Base-by-base conservation (phyloP, 2,113 vertebrate species). In the Chionodraco myersi region DNA sequence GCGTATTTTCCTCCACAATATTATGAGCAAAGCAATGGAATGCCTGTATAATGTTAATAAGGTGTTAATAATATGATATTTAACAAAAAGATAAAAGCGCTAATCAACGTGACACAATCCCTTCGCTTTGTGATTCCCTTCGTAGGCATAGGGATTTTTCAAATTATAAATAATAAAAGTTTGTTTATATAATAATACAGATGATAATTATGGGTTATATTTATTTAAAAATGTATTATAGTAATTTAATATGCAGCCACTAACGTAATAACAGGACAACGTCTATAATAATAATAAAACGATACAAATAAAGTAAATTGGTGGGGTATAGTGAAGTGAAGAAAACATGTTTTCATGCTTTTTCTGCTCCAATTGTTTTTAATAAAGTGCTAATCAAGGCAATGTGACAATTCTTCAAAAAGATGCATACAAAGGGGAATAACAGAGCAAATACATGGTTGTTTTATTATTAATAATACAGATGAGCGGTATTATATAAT, bases 1-100 rank as follows among this genome's bases (percentile, higher is more conserved):
- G 9, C n/a, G 18, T 21, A 21, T 15, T 30, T 64, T n/a, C 41
- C 45, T 16, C 10, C 18, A 41, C 5, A 26, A 21, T 3, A 26
- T 13, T 53, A n/a, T 73, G 34, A 26, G 5, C 30, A 62, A n/a
- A 47, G 6, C 36, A 62, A 59, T 51, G 30, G 18, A 41, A 75
- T 68, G 72, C 30, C 44, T 15, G 30, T 54, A 67, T 45, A 49
- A 66, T 41, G 36, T 5, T 11, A 23, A 63, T 64, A 23, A 58
- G 63, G 60, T 41, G 47, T 13, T 16, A 34, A 1, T 4, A 1
- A 65, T 52, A 44, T 23, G 9, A 62, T 26, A 6, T 21, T 23
- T 2, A 61, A 61, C 36, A 13, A 26, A 53, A n/a, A 72, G 10
- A 44, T 34, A 47, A 9, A 0, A 34, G 13, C 12, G 9, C 1